These are phyloP conservation scores for Oxygymnocypris stewartii DNA, from an alignment of 2,113 vertebrate genomes.

Conservation along the genomic window DNA sequence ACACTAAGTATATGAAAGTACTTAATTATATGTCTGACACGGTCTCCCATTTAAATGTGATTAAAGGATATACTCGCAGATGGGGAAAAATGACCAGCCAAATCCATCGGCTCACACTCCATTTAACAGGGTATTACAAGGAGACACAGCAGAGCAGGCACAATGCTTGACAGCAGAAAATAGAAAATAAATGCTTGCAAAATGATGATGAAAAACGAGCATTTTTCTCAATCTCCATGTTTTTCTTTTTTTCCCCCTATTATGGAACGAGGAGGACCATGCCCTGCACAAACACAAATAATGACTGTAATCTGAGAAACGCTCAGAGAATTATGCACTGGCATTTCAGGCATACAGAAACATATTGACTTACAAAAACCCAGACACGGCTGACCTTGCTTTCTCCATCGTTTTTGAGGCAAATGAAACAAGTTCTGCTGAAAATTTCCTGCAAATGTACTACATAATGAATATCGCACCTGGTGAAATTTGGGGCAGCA, in stretches of 20 bases:
- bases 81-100: slow-evolving; percentile 70
- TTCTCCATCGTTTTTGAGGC: neutral
- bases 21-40: slow-evolving; percentile 58
- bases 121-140: slow-evolving; percentile 67
- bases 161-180: slow-evolving; percentile 44
- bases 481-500: neutral
- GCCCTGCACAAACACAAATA: slow-evolving; percentile 47
- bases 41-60: slow-evolving; percentile 71
- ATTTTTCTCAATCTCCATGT: slow-evolving; percentile 29
- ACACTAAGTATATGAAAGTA: slow-evolving; percentile 40
- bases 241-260: slow-evolving; percentile 14
- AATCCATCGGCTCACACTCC: slow-evolving; percentile 67
- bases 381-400: slow-evolving; percentile 23
- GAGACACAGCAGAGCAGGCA: slow-evolving; percentile 39
- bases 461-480: neutral
- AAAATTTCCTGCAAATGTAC: neutral
- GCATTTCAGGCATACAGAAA: slow-evolving; percentile 43
- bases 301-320: slow-evolving; percentile 54
- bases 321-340: slow-evolving; percentile 25
- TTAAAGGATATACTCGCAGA: slow-evolving; percentile 66
- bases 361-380: neutral
- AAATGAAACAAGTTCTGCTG: neutral
- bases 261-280: slow-evolving; percentile 18
- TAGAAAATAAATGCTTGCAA: slow-evolving; percentile 40
- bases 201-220: slow-evolving; percentile 49